Conservation (phyloP, 2,888 invertebrate species). For the Glaucopsyche alexis region DNA sequence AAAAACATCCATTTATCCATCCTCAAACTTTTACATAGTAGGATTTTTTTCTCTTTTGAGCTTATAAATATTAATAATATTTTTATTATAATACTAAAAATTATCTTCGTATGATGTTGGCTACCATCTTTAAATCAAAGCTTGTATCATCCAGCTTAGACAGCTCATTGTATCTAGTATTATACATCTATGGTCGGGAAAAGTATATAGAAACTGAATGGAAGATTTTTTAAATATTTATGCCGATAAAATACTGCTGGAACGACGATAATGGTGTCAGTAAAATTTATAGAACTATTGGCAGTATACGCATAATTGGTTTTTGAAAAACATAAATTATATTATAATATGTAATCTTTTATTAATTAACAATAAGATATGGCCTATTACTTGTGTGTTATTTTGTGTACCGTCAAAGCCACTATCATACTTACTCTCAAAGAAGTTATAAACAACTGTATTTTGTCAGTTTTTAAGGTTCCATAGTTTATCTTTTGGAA, state of each 20-base stretch:
- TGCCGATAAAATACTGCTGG: slow-evolving; percentile 34
- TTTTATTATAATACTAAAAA: too few relatives aligned
- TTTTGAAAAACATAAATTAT: neutral
- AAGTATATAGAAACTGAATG: slow-evolving; percentile 47
- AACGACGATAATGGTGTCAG: slow-evolving; percentile 40
- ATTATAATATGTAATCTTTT: slow-evolving; percentile 45
- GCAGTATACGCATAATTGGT: slow-evolving; percentile 13
- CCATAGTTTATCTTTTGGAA: too few relatives aligned
- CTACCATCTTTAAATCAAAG: too few relatives aligned
- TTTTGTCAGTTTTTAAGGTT: too few relatives aligned
- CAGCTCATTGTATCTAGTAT: neutral
- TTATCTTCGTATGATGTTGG: too few relatives aligned
- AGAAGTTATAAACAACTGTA: too few relatives aligned
- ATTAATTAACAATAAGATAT: neutral
- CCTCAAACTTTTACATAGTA: too few relatives aligned
- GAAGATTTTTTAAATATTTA: slow-evolving; percentile 41
- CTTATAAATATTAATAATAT: too few relatives aligned
- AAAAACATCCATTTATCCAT: too few relatives aligned
- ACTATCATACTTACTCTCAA: neutral
- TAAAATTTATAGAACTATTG: slow-evolving; percentile 29
- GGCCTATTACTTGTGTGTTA: neutral
- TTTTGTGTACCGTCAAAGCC: neutral
- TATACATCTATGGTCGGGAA: slow-evolving; percentile 46
- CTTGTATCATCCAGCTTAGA: too few relatives aligned
- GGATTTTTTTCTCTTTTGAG: too few relatives aligned